Percentiles rank a stretch among this genome's conserved stretches.
phyloP scores from a whole-genome alignment of 2,888 invertebrate genomes.

The Drosophila mimetica region DNA sequence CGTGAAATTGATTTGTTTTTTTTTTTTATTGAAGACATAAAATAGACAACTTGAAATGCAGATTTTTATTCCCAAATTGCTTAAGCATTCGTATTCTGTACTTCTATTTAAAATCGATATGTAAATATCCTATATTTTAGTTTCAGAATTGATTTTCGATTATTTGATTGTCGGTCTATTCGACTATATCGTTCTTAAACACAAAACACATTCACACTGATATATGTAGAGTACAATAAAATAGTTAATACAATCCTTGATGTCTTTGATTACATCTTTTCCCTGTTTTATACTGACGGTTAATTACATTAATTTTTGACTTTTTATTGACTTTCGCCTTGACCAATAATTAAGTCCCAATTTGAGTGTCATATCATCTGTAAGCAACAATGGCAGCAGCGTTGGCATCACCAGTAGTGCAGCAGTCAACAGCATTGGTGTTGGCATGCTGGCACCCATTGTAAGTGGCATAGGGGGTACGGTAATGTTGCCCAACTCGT shows the following conservation, averaged over 20 bases:
- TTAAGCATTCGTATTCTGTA: too few species aligned
- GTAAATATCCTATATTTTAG: not conserved
- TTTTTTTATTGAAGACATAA: too few species aligned
- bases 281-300: slow-evolving; percentile 46
- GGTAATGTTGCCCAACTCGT: slow-evolving; percentile 82
- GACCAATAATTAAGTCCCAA: slow-evolving; percentile 63
- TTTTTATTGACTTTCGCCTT: slow-evolving; percentile 31
- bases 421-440: slow-evolving; percentile 58
- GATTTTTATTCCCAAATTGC: too few species aligned
- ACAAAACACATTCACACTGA: slow-evolving; percentile 6
- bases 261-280: slow-evolving; percentile 35
- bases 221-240: not conserved
- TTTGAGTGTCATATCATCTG: slow-evolving; percentile 59
- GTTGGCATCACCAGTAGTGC: slow-evolving; percentile 53
- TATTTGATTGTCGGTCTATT: not conserved
- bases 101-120: too few species aligned
- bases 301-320: slow-evolving; percentile 45
- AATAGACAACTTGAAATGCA: too few species aligned
- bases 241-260: slow-evolving; percentile 33
- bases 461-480: slow-evolving; percentile 83
- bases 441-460: slow-evolving; percentile 76
- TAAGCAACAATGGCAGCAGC: slow-evolving; percentile 52
- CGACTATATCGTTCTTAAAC: not conserved
- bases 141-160: not conserved
- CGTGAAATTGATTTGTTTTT: too few species aligned